Base-by-base conservation (phyloP, 1,140 invertebrate species). In the Brachionus koreanus region DNA sequence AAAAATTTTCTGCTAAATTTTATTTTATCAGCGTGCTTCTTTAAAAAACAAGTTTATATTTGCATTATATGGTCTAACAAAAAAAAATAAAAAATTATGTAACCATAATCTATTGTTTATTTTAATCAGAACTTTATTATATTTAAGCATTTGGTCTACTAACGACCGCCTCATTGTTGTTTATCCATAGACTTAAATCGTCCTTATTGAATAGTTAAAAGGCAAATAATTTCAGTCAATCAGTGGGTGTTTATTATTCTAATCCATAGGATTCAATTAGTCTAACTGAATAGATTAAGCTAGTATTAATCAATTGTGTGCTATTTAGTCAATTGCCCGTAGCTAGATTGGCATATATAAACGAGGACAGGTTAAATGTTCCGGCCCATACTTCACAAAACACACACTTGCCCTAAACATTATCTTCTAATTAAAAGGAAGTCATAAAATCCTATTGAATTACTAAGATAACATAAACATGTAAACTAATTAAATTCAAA, bases 391-490 rank as follows among this genome's bases (percentile, higher is more conserved):
- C 3, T 19, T 57, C 7, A 23, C 19, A 57, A 25, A 57, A 9
- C 19, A 57, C 49, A 25, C 16, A 29, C 29, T 29, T 57, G 16
- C n/a, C 19, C 19, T 57, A 19, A 57, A 57, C 49, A 57, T 57
- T 57, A 57, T 57, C 49, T 57, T 23, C 19, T 57, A 57, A 57
- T 57, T 57, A 57, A 57, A 57, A 23, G 49, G 49, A 57, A 57
- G 49, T 57, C 49, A 23, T 57, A 57, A 57, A 57, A 57, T 57
- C 49, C 16, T n/a, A 57, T 57, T 9, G 19, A 57, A 23, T 57
- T 57, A 57, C 49, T 57, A 57, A 57, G 19, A 57, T 57, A 57
- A 57, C 49, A 57, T 57, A 57, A 57, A 57, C 49, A 57, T 57
- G 49, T 57, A 7, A 57, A 57, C 49, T 57, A 9, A 57, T 57